These are phyloP conservation scores for Conchocele bisecta DNA, from an alignment of 2,888 invertebrate genomes.

Conservation along the genomic window DNA sequence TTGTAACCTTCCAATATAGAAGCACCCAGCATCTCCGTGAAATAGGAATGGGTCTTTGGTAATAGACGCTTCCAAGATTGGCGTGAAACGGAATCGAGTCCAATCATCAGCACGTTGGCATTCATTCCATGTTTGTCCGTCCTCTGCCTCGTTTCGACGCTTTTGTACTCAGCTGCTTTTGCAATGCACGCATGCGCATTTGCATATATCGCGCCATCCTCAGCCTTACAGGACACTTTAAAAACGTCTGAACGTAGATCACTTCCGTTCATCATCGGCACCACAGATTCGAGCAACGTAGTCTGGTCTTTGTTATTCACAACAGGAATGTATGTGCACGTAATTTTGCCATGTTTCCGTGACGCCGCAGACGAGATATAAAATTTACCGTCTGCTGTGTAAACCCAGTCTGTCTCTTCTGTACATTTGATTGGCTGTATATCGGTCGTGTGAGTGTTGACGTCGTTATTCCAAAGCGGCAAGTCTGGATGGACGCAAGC, in stretches of 20 bases:
- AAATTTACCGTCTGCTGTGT: constrained; percentile 87
- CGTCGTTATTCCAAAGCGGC: background rate
- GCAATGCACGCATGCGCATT: constrained; percentile 86
- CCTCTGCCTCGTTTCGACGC: background rate
- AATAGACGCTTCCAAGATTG: constrained; percentile 85
- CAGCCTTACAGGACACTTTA: constrained; percentile 70
- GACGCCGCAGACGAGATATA: constrained; percentile 84
- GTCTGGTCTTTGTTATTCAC: background rate
- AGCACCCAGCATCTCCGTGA: constrained; percentile 69
- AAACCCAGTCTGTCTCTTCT: constrained; percentile 88
- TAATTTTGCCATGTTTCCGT: constrained; percentile 81
- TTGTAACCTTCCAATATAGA: constrained; percentile 87
- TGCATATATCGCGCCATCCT: constrained; percentile 85
- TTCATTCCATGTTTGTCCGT: background rate
- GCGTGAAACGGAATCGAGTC: constrained; percentile 93
- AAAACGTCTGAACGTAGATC: constrained; percentile 73
- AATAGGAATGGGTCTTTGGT: constrained; percentile 73
- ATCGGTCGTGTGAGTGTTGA: background rate
- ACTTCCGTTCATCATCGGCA: constrained; percentile 45
- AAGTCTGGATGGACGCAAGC: background rate
- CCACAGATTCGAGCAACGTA: background rate
- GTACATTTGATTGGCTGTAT: background rate
- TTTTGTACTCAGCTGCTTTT: constrained; percentile 8
- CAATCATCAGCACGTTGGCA: constrained; percentile 91
- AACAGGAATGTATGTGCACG: constrained; percentile 85